Evolutionary conservation across 2,888 invertebrate genomes (phyloP), one percentile per base, ranked within the genome.

Genomic region (Campaea margaritaria): DNA sequence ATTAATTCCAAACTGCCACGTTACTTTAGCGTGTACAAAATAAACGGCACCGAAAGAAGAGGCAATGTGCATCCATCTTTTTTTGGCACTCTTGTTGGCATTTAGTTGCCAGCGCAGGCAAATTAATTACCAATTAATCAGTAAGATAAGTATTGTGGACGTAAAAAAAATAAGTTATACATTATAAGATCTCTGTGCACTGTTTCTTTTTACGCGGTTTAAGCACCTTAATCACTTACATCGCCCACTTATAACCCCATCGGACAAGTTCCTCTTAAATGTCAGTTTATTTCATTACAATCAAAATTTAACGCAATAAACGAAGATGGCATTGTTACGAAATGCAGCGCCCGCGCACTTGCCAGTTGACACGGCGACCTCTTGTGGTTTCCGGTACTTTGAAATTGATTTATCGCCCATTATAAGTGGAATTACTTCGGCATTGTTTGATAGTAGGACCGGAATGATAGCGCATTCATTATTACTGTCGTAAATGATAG

Each of bases 291-390:
- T 49, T 52, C 43, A 47, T 44, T 43, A 58, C 27, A 53, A 58
- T 49, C 38, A 47, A 54, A 44, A 56, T 28, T 21, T 59, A 59
- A 53, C 39, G 43, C 44, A 59, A 50, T 10, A 56, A 62, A 49
- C 31, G 39, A 49, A 53, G 57, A 71, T 62, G 67, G 66, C 65
- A 72, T 63, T 34, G 59, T 74, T 75, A 73, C 70, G 64, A 72
- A 68, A 73, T 67, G 49, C 64, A 64, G 69, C 75, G 78, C 74
- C 71, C 63, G 69, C 69, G 71, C 78, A 72, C 72, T 74, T 73
- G 72, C 65, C 71, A 70, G 62, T 70, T 79, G 81, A 82, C 79
- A 78, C 69, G 16, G 58, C 70, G 79, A 82, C 82, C 82, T 78
- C 76, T 64, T 65, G 65, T 55, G 64, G 72, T 70, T 79, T 81